Base-by-base conservation (phyloP, 1,140 invertebrate genomes). In the Drosophila pseudoobscura region DNA sequence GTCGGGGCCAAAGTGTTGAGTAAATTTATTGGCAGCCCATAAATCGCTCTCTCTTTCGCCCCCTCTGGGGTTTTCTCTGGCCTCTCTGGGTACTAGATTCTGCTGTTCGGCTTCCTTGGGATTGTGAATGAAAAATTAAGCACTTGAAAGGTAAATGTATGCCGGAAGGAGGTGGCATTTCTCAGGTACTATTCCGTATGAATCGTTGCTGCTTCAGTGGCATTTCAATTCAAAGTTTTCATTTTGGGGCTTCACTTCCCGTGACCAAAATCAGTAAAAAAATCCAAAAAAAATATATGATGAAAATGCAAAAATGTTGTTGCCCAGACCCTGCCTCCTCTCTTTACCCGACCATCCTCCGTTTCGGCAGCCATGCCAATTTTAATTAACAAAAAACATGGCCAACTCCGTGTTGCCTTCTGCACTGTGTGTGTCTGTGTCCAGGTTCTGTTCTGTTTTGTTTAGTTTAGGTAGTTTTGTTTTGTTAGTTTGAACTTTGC, bases 341-440 rank as follows among this genome's bases (percentile, higher is more conserved):
- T n/a, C 8, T 8, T 17, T 17, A 3, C 1, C 24, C 22, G n/a
- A 54, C 31, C 6, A 60, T 55, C 35, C 13, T 22, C 13, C 24
- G 31, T 56, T 44, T 35, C 46, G 26, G 75, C 50, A 61, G 80
- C 61, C 72, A 74, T 75, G 80, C 76, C 80, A 85, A 84, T 84
- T 84, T 84, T 85, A 84, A 84, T 84, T 84, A 85, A 84, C 80
- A 80, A 85, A 83, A 66, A 85, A 84, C 80, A 84, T 80, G 77
- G 77, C 59, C 58, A 60, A 51, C 50, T 79, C 70, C 80, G 47
- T 85, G 80, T 84, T 84, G 72, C 56, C 35, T 39, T 13, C 35
- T 39, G 56, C 69, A 17, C 17, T 31, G 6, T 31, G 47, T 22
- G 17, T 68, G 61, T 66, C 51, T 15, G n/a, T 66, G 43, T 57